Evolutionary conservation across 2,113 vertebrate species (phyloP).

Genomic region (Daphoenositta chrysoptera): DNA sequence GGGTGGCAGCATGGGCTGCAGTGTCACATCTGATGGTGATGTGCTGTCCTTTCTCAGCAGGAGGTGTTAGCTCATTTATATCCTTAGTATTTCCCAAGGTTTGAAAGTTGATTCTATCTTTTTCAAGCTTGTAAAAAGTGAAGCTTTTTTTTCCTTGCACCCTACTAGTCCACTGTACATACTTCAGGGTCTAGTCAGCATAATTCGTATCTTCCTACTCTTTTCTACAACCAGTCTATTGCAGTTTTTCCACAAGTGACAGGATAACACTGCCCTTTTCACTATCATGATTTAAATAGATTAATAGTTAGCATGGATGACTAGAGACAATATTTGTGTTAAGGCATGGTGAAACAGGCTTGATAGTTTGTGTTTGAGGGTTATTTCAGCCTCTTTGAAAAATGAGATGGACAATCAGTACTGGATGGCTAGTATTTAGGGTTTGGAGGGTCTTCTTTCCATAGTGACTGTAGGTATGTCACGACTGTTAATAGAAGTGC

Average conservation of each 20-base stretch:
- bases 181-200: background rate
- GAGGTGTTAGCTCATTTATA: background rate
- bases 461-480: background rate
- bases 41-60: background rate
- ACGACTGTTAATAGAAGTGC: background rate
- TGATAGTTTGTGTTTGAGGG: background rate
- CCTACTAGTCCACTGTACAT: background rate
- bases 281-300: background rate
- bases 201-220: background rate
- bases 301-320: background rate
- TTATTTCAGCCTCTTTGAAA: background rate
- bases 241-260: background rate
- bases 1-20: fast-evolving
- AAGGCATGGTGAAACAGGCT: background rate
- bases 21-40: background rate
- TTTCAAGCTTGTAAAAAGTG: background rate
- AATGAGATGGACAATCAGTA: background rate
- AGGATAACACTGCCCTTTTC: background rate
- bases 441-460: background rate
- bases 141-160: background rate
- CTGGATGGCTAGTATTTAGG: background rate
- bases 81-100: background rate
- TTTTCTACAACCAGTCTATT: background rate
- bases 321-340: background rate
- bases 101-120: background rate